Conservation (phyloP, 1,140 invertebrate genomes). For the Kradibia gibbosae region DNA sequence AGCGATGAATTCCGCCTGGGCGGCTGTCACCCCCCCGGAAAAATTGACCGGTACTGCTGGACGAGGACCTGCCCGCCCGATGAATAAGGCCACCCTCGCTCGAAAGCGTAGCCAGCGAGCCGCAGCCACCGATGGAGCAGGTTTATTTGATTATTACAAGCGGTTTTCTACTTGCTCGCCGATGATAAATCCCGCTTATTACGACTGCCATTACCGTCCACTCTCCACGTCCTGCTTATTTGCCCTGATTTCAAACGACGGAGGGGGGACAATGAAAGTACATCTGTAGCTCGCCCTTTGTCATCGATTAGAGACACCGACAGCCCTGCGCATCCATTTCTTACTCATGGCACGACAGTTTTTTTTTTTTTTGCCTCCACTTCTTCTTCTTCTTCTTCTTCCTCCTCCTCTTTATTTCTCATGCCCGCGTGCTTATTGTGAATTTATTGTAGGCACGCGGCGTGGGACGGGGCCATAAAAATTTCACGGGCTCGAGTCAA, state of each 20-base stretch:
- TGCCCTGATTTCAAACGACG: not conserved
- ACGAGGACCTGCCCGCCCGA: not conserved
- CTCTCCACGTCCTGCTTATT: no score
- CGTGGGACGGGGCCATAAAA: no score
- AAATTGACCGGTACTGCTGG: conserved; percentile 59
- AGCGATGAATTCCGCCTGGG: conserved; percentile 60
- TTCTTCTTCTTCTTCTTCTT: no score
- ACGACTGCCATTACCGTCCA: not conserved
- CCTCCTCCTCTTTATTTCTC: no score
- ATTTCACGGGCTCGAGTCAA: no score
- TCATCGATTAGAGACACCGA: not conserved
- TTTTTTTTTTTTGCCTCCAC: no score
- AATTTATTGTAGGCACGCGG: no score
- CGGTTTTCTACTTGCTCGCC: not conserved
- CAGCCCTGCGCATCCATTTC: no score
- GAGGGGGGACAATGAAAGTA: no score
- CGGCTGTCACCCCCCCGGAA: conserved; percentile 60
- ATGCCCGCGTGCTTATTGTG: no score
- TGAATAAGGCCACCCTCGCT: conserved; percentile 35
- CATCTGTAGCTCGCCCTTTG: not conserved
- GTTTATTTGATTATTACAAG: conserved; percentile 42
- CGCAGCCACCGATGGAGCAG: not conserved
- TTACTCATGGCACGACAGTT: no score
- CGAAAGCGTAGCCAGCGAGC: not conserved
- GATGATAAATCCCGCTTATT: not conserved